Evolutionary conservation across 2,797 vertebrate genomes (phyloP).

Genomic region (Odontamblyopus rebecca): DNA sequence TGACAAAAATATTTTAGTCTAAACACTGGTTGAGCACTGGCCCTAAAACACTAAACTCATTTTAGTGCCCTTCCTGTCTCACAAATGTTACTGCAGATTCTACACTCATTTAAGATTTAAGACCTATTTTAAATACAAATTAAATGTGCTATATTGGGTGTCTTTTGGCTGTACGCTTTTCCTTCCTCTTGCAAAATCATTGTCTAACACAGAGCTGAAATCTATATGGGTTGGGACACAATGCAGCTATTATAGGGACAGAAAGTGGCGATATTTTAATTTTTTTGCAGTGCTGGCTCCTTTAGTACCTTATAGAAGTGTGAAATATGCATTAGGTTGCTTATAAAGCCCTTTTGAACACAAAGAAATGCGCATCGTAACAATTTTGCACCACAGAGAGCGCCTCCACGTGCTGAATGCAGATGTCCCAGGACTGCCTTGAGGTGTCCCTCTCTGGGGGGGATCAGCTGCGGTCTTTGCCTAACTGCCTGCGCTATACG

Average conservation of each 20-base stretch:
- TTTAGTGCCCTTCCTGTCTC: too few relatives aligned
- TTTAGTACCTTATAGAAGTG: neutral
- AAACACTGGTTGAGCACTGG: too few relatives aligned
- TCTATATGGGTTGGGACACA: neutral
- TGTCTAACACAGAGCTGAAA: neutral
- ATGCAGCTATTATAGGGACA: conserved; percentile 3
- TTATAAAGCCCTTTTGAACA: conserved; percentile 14
- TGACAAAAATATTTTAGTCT: too few relatives aligned
- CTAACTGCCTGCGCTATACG: conserved; percentile 12
- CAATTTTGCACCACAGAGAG: conserved; percentile 8
- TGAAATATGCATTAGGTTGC: neutral
- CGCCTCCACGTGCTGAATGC: conserved; percentile 16
- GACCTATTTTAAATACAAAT: too few relatives aligned
- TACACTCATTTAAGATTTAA: too few relatives aligned
- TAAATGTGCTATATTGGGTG: neutral
- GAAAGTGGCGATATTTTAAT: neutral
- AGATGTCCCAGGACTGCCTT: conserved; percentile 22
- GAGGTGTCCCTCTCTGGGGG: conserved; percentile 26
- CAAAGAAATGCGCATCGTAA: conserved; percentile 10
- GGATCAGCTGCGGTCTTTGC: conserved; percentile 28
- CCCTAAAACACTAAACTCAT: too few relatives aligned
- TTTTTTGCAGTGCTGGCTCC: neutral
- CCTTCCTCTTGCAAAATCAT: neutral
- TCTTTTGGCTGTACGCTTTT: neutral
- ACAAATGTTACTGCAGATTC: too few relatives aligned